These are phyloP conservation scores for Aeoliscus strigatus DNA, from an alignment of 2,797 vertebrate genomes.

Conservation along the genomic window DNA sequence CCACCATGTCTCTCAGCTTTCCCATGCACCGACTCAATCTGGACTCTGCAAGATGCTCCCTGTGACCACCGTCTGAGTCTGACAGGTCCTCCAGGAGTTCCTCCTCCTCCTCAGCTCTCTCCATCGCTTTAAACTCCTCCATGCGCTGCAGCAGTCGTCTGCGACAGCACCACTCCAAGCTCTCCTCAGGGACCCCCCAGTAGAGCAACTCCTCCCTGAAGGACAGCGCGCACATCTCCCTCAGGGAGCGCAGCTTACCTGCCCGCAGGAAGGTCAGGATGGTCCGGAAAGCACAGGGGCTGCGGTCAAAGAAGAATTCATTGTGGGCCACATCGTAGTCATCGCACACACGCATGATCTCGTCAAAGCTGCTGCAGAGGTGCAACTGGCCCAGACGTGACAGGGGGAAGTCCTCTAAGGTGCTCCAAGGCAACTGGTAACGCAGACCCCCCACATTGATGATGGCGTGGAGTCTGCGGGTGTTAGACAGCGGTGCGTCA, in stretches of 20 bases:
- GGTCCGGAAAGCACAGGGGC: slow-evolving; percentile 89
- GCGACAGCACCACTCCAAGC: slow-evolving; percentile 92
- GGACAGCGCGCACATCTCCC: slow-evolving; percentile 91
- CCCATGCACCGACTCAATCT: slow-evolving; percentile 73
- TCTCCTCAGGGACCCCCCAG: slow-evolving; percentile 93
- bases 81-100: slow-evolving; percentile 59
- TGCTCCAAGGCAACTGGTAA: slow-evolving; percentile 91
- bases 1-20: slow-evolving; percentile 90
- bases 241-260: slow-evolving; percentile 87
- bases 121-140: slow-evolving; percentile 84
- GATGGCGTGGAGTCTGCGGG: slow-evolving; percentile 83
- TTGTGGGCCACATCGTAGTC: slow-evolving; percentile 90
- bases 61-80: slow-evolving; percentile 73
- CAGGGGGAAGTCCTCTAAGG: slow-evolving; percentile 89
- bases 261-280: slow-evolving; percentile 92
- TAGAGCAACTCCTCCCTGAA: slow-evolving; percentile 96
- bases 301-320: slow-evolving; percentile 96
- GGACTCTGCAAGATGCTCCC: slow-evolving; percentile 43
- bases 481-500: slow-evolving; percentile 55
- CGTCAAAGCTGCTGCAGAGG: slow-evolving; percentile 85
- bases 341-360: slow-evolving; percentile 92
- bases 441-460: slow-evolving; percentile 95
- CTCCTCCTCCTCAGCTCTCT: slow-evolving; percentile 75
- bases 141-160: slow-evolving; percentile 87
- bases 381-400: slow-evolving; percentile 87